A percentile compares a stretch with the other conserved stretches of the same genome.
Conservation (phyloP, 1,140 invertebrate genomes). For the Hycleus cichorii region DNA sequence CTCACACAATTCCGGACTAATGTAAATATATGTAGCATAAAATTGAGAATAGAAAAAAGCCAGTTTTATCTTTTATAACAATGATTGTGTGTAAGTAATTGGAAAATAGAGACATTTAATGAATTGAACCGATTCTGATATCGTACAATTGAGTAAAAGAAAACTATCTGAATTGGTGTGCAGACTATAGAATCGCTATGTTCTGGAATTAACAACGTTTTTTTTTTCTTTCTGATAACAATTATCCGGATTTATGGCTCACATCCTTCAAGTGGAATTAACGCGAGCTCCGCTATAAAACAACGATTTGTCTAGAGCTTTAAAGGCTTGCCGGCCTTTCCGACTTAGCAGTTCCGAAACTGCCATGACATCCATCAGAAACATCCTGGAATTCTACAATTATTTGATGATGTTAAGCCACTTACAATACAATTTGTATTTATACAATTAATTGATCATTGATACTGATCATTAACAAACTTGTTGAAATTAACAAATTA, state of each 20-base stretch:
- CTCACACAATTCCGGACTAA: too few species aligned
- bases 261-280: slow-evolving; percentile 40
- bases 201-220: slow-evolving; percentile 32
- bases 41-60: too few species aligned
- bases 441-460: too few species aligned
- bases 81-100: slow-evolving; percentile 15
- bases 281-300: slow-evolving; percentile 35
- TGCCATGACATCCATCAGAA: slow-evolving; percentile 18
- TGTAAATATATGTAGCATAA: too few species aligned
- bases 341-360: slow-evolving; percentile 17
- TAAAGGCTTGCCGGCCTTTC: slow-evolving; percentile 21
- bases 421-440: too few species aligned
- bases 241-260: slow-evolving; percentile 39
- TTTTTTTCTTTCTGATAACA: slow-evolving; percentile 37
- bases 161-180: slow-evolving; percentile 20
- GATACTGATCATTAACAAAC: too few species aligned
- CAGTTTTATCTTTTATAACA: background rate
- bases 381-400: background rate
- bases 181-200: slow-evolving; percentile 6
- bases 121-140: slow-evolving; percentile 18
- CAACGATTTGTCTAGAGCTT: slow-evolving; percentile 37
- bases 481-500: too few species aligned
- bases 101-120: slow-evolving; percentile 17
- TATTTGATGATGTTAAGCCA: too few species aligned
- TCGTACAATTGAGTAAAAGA: slow-evolving; percentile 3